Evolutionary conservation across 2,113 vertebrate genomes (phyloP).

Genomic region (Solea senegalensis): DNA sequence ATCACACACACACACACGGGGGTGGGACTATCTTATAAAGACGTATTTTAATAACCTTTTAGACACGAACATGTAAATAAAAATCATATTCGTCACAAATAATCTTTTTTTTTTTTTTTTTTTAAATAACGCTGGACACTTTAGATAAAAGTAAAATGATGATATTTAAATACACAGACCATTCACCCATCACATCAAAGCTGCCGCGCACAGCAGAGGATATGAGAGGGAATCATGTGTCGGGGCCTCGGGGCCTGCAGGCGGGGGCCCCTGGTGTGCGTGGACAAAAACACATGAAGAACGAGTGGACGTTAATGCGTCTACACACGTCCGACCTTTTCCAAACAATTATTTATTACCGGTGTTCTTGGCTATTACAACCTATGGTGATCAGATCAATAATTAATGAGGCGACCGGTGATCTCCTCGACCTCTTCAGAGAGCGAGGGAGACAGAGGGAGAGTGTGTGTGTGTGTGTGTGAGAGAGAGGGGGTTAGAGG

Average conservation of each 20-base stretch:
- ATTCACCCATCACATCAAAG: slow-evolving; percentile 60
- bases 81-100: too few relatives aligned
- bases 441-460: slow-evolving; percentile 52
- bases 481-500: slow-evolving; percentile 60
- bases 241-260: slow-evolving; percentile 60
- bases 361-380: slow-evolving; percentile 86
- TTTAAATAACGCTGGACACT: neutral
- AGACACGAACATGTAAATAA: neutral
- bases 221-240: slow-evolving; percentile 31
- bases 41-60: neutral
- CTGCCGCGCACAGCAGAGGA: neutral
- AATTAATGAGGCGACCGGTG: slow-evolving; percentile 91
- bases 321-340: slow-evolving; percentile 55
- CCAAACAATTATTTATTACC: slow-evolving; percentile 81
- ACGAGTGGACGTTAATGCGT: slow-evolving; percentile 30
- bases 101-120: too few relatives aligned
- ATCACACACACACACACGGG: neutral
- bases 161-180: slow-evolving; percentile 23
- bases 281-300: neutral
- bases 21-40: neutral
- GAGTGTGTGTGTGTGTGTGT: neutral
- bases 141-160: neutral
- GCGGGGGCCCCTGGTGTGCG: slow-evolving; percentile 11
- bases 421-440: slow-evolving; percentile 91
- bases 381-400: slow-evolving; percentile 93